Evolutionary conservation across 2,888 invertebrate genomes (phyloP), one percentile per base, ranked within the genome.

Genomic region (Malacosoma neustria): DNA sequence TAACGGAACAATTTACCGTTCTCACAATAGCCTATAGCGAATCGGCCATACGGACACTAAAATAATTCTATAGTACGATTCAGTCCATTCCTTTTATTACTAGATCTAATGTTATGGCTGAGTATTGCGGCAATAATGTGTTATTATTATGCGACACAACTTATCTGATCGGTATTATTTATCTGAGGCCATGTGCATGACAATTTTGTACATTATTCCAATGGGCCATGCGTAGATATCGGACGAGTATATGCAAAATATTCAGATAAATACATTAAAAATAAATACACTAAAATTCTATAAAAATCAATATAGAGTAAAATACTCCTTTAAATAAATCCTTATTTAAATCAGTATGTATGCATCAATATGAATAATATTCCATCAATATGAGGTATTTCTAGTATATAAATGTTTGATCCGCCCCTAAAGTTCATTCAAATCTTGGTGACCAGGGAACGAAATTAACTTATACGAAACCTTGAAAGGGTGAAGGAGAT

Each of bases 111-210:
- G 22, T 22, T 22, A 22, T 22, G 22, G 22, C 22, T 22, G 22
- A 51, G 60, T 53, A 72, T 77, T 73, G 72, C 66, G 48, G 48
- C 79, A 79, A 80, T 80, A 71, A 72, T 72, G 76, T 74, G 80
- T 81, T 79, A 79, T 79, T 77, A 79, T 71, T 66, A 59, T 61
- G 68, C 63, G 75, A 75, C 72, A 71, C 63, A 66, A 65, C 57
- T 72, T 79, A 80, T 77, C 80, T 70, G 75, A 76, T 72, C 67
- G 52, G 66, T 70, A 72, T 76, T 79, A 79, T 81, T 80, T 80
- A 80, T 79, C 76, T 69, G 69, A 47, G 48, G 40, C 48, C 64
- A 71, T 76, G 65, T 70, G 79, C 77, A 80, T 81, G 77, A 79
- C 79, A 74, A 81, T 82, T 80, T 79, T 69, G 72, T 74, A 77